Percentiles rank a stretch among this genome's conserved stretches.
These are phyloP conservation scores for Panagrolaimus sp. DNA, from an alignment of 1,140 invertebrate species.

Conservation along the genomic window DNA sequence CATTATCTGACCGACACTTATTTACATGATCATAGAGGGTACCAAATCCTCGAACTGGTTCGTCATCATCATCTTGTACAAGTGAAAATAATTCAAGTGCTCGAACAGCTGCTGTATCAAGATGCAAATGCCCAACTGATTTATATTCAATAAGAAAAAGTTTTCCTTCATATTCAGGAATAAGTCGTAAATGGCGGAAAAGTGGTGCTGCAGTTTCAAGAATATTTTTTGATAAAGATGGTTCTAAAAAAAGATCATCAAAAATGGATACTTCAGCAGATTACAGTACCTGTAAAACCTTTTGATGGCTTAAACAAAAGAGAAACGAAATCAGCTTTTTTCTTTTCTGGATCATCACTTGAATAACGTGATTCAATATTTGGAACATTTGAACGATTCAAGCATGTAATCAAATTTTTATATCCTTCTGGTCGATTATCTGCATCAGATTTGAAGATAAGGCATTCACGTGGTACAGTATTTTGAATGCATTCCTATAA, in stretches of 20 bases:
- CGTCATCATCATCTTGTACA: conserved; percentile 3
- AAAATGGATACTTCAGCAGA: background rate
- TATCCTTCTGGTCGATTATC: background rate
- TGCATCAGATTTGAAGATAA: conserved; percentile 6
- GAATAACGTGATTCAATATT: background rate
- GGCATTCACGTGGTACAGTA: background rate
- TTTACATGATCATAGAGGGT: conserved; percentile 20
- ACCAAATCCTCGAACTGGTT: background rate
- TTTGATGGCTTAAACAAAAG: background rate
- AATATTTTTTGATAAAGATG: background rate
- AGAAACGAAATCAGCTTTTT: background rate
- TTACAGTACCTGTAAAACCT: conserved; percentile 1
- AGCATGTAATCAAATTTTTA: background rate
- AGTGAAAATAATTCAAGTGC: conserved; percentile 21
- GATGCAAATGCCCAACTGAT: background rate
- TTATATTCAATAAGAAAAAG: background rate
- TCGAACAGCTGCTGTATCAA: conserved; percentile 13
- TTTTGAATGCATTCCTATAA: background rate
- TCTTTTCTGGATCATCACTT: background rate
- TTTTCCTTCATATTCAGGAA: background rate
- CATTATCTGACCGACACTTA: conserved; percentile 22
- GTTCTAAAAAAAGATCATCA: background rate
- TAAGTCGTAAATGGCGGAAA: background rate
- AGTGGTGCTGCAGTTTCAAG: background rate
- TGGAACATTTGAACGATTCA: conserved; percentile 1